phyloP scores from a whole-genome alignment of 2,888 invertebrate genomes.

The Chelonus formosanus region DNA sequence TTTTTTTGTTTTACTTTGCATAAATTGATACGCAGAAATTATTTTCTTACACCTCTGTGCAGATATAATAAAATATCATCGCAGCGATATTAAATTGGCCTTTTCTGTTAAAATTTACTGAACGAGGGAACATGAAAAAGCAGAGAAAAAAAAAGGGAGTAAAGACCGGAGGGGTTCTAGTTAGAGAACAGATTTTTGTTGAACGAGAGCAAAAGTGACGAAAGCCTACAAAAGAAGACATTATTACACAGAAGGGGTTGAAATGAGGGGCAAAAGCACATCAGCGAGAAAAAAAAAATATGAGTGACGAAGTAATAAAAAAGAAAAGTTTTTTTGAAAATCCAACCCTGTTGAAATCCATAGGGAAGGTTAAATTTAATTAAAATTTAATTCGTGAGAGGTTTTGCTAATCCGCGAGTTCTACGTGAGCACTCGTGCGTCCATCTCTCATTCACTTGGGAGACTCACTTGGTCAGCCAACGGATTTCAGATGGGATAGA shows the following conservation, averaged over 20 bases:
- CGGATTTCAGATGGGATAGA: slow-evolving; percentile 3
- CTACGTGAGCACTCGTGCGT: slow-evolving; percentile 36
- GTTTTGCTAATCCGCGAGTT: slow-evolving; percentile 56
- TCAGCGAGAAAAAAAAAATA: no score
- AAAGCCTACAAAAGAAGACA: slow-evolving; percentile 1
- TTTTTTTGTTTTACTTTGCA: no score
- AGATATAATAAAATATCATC: not conserved
- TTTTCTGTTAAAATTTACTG: not conserved
- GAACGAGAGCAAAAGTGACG: not conserved
- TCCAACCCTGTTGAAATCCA: slow-evolving; percentile 18
- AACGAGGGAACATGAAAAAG: slow-evolving; percentile 2
- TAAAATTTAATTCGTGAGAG: slow-evolving; percentile 57
- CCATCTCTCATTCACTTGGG: slow-evolving; percentile 17
- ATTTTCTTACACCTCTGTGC: not conserved
- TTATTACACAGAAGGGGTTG: not conserved
- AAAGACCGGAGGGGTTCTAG: not conserved
- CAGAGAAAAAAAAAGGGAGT: not conserved
- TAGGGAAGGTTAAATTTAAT: slow-evolving; percentile 51
- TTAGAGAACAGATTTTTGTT: not conserved
- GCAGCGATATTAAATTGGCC: not conserved
- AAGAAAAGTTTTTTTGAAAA: not conserved
- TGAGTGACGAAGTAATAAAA: no score
- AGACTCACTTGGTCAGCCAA: slow-evolving; percentile 12
- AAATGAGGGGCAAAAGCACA: slow-evolving; percentile 13
- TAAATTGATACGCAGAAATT: no score